Evolutionary conservation across 2,797 vertebrate species (phyloP).

Genomic region (Sitta carolinensis): DNA sequence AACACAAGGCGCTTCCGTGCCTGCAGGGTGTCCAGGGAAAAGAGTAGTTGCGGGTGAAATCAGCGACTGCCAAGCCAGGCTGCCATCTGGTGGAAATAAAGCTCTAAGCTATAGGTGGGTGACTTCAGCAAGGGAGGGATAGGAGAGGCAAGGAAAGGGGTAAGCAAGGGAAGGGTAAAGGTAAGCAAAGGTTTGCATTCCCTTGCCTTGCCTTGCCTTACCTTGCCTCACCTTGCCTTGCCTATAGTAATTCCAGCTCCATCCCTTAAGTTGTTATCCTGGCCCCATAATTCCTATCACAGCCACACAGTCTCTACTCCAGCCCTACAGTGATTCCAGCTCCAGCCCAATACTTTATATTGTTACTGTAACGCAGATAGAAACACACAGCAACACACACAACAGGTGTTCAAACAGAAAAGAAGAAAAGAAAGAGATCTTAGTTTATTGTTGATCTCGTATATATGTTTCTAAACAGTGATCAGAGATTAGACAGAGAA

Average conservation of each 20-base stretch:
- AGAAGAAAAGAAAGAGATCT: no score
- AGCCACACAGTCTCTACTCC: not conserved
- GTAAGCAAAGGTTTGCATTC: not conserved
- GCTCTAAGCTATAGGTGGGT: not conserved
- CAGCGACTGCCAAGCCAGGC: not conserved
- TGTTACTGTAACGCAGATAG: no score
- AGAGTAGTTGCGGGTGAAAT: not conserved
- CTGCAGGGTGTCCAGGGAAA: not conserved
- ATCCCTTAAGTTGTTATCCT: not conserved
- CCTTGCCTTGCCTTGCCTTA: not conserved
- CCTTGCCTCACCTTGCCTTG: not conserved
- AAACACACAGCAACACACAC: no score
- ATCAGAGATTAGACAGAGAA: no score
- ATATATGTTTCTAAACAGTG: no score
- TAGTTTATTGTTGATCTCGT: no score
- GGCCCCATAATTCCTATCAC: not conserved
- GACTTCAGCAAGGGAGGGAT: rapidly evolving
- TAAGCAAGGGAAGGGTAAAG: not conserved
- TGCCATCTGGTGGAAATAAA: not conserved
- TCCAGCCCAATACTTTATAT: no score
- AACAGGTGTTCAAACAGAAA: no score
- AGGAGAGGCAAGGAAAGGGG: not conserved
- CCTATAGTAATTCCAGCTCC: not conserved
- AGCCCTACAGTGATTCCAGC: not conserved
- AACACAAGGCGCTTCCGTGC: not conserved